Evolutionary conservation across 2,797 vertebrate genomes (phyloP).

Genomic region (Petrocephalus sullivani): DNA sequence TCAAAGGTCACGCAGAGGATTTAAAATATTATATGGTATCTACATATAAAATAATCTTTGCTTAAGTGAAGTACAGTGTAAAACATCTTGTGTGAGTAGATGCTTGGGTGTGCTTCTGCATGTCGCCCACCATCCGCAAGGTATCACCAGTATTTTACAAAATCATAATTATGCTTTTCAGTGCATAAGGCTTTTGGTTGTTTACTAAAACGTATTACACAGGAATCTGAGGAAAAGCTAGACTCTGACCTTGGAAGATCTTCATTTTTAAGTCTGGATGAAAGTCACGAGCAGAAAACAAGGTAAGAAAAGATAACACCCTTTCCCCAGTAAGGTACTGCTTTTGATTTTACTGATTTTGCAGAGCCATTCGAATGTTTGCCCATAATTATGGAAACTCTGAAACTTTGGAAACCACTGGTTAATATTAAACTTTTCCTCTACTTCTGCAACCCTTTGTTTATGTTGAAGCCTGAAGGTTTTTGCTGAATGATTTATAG

Average conservation of each 20-base stretch:
- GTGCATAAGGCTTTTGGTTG: not conserved
- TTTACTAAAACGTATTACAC: not conserved
- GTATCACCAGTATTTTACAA: not conserved
- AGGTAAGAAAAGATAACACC: not conserved
- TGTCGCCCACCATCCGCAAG: not conserved
- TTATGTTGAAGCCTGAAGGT: not conserved
- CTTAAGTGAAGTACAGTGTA: not conserved
- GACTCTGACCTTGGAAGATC: slow-evolving; percentile 19
- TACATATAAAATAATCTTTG: not conserved
- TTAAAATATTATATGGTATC: not conserved
- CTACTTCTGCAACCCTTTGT: not conserved
- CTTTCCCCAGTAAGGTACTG: not conserved
- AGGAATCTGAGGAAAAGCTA: slow-evolving; percentile 30
- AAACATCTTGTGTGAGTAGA: not conserved
- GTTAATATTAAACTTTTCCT: not conserved
- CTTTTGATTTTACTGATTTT: not conserved
- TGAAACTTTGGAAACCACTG: not conserved
- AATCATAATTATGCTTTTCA: not conserved
- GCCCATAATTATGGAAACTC: not conserved
- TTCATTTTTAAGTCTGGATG: slow-evolving; percentile 34
- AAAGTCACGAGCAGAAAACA: slow-evolving; percentile 29
- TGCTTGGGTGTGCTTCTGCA: not conserved
- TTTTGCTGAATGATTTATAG: not conserved
- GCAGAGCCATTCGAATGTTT: not conserved
- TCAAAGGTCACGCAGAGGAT: not conserved